Evolutionary conservation across 2,888 invertebrate species (phyloP), one percentile per base, ranked within the genome.

Genomic region (Bombylius discolor): DNA sequence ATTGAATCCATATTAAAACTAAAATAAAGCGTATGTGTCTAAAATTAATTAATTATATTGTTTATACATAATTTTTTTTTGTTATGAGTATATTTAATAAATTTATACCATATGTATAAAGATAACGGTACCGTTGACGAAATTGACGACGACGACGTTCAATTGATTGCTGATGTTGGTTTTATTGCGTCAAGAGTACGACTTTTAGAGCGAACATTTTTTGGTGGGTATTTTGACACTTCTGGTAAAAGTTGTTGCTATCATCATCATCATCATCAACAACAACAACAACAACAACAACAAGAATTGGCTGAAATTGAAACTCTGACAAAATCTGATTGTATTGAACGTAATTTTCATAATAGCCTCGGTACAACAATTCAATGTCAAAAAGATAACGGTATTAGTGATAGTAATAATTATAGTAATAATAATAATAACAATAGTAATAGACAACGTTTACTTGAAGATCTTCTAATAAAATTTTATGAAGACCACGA

Each of bases 131-230:
- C 59, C 56, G 58, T 61, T 57, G 58, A 59, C 47, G 59, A 56
- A 56, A 59, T 56, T 58, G 60, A 58, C 54, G 58, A 59, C 53
- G 59, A 58, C 49, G 72, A 73, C 68, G 71, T 72, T 56, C 70
- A 72, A 56, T 59, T 74, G 56, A 62, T 74, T 60, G 71, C 71
- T 36, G 69, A 71, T 55, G 70, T 74, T 59, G 73, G 73, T 52
- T 72, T 68, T 52, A 74, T 74, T 62, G 72, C 74, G 33, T 68
- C 72, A 8, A 67, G 72, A 5, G 68, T 74, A 31, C 72, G 72
- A 14, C 65, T 67, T 44, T 61, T 74, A 52, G 68, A 71, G 55
- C 67, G 70, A 57, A 62, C 67, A 47, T 72, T 70, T 66, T 68
- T 66, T 45, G 68, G 70, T 53, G 70, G 70, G 33, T 69, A 45